Evolutionary conservation across 2,888 invertebrate genomes (phyloP), one percentile per base, ranked within the genome.

Genomic region (Xylophagus ater): DNA sequence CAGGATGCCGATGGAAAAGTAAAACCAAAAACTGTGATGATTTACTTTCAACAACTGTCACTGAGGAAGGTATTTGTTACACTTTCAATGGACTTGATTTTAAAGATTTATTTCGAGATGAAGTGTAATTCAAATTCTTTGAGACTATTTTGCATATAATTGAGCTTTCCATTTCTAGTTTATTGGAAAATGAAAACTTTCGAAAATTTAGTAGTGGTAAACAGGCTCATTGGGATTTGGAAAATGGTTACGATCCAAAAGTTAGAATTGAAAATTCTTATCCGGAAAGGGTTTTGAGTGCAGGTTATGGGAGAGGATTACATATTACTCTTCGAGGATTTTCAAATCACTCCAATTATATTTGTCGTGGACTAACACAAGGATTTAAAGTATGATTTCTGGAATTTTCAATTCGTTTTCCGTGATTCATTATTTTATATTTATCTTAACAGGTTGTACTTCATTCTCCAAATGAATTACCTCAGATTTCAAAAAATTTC

Each of bases 341-440:
- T 40, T 66, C 70, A 41, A 53, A 67, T 6, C 78, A 82, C 52
- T 63, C 78, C 38, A 81, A 82, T 54, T 77, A 76, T 51, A 61
- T 79, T 33, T 82, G 82, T 51, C 71, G 72, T 43, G 81, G 81
- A 1, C 78, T 81, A 1, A 77, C 81, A 3, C 79, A 80, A 62
- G 81, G 81, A 17, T 82, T 77, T 53, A 81, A 81, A 70, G 79
- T 78, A 56, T n/a, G n/a, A 38, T n/a, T n/a, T n/a, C n/a, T n/a
- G n/a, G n/a, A n/a, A 18, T 32, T 20, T 9, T 31, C 7, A 10
- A 10, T 8, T n/a, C n/a, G n/a, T n/a, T n/a, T n/a, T n/a, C n/a
- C n/a, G n/a, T n/a, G n/a, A n/a, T n/a, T n/a, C n/a, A n/a, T n/a
- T n/a, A n/a, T n/a, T n/a, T n/a, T 35, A 14, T 14, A 10, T 35